Conservation (phyloP, 2,797 vertebrate species). For the Mastacembelus armatus region DNA sequence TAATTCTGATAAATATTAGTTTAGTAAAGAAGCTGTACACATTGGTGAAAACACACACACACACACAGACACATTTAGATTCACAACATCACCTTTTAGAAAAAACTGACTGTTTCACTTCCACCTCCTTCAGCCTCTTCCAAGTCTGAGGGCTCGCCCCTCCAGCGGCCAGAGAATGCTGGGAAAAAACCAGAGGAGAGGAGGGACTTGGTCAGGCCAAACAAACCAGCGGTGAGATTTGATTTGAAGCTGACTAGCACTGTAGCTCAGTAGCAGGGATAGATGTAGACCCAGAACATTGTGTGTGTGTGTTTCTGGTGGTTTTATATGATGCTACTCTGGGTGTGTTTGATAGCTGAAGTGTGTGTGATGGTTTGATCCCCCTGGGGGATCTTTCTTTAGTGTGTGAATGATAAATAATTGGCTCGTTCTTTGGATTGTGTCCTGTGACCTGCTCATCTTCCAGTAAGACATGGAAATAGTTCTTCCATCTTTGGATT, state of each 20-base stretch:
- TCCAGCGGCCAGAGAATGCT: conserved; percentile 89
- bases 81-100: not conserved
- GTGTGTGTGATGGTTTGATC: not conserved
- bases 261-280: conserved; percentile 43
- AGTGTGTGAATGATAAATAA: conserved; percentile 7
- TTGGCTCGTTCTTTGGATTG: not conserved
- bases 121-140: conserved; percentile 88
- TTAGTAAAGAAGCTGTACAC: not conserved
- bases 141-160: conserved; percentile 93
- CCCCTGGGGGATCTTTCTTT: conserved; percentile 11
- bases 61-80: conserved; percentile 6
- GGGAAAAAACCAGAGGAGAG: conserved; percentile 92
- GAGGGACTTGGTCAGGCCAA: conserved; percentile 88
- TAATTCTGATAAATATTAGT: not conserved
- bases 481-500: conserved; percentile 17
- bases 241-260: conserved; percentile 35
- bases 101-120: conserved; percentile 57
- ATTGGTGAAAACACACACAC: not conserved
- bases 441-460: conserved; percentile 44
- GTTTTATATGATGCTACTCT: conserved; percentile 1
- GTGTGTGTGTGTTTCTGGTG: conserved; percentile 23
- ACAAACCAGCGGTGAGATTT: conserved; percentile 90
- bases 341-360: conserved; percentile 4
- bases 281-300: conserved; percentile 38
- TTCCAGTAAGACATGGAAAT: conserved; percentile 54